Percentiles rank a stretch among this genome's conserved stretches.
Conservation (phyloP, 1,140 invertebrate genomes). For the Stegodyphus mimosarum region DNA sequence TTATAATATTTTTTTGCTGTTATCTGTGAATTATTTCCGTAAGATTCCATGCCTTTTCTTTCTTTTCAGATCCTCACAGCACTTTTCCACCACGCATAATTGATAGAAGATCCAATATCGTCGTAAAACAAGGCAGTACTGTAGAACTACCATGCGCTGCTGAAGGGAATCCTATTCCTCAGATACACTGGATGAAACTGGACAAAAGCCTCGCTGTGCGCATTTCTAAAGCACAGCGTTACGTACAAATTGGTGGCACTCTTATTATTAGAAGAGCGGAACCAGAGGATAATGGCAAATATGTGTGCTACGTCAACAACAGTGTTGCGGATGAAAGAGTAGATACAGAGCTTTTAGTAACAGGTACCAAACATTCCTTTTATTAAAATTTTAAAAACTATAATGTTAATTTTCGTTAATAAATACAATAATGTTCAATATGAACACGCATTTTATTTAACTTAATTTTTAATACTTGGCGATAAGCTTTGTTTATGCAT, state of each 20-base stretch:
- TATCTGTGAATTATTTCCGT: too few species aligned
- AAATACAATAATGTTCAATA: background rate
- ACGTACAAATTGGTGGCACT: constrained; percentile 48
- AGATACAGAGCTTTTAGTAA: constrained; percentile 63
- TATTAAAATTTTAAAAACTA: background rate
- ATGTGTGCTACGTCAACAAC: constrained; percentile 65
- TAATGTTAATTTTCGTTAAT: background rate
- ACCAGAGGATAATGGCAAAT: constrained; percentile 62
- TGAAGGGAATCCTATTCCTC: constrained; percentile 64
- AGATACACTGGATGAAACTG: constrained; percentile 62
- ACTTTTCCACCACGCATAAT: constrained; percentile 65
- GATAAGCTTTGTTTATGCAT: background rate
- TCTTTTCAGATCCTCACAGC: constrained; percentile 69
- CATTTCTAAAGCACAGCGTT: constrained; percentile 17
- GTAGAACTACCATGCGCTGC: constrained; percentile 69
- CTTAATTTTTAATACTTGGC: background rate
- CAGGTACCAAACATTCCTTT: constrained; percentile 51
- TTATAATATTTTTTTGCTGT: too few species aligned
- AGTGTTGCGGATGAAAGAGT: constrained; percentile 63
- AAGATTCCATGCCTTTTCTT: background rate
- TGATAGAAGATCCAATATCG: constrained; percentile 60
- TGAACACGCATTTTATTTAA: background rate
- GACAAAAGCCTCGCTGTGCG: constrained; percentile 33
- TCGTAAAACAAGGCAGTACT: constrained; percentile 64
- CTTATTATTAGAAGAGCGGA: constrained; percentile 61